Evolutionary conservation across 2,888 invertebrate genomes (phyloP).

Genomic region (Lasioglossum villosulum): DNA sequence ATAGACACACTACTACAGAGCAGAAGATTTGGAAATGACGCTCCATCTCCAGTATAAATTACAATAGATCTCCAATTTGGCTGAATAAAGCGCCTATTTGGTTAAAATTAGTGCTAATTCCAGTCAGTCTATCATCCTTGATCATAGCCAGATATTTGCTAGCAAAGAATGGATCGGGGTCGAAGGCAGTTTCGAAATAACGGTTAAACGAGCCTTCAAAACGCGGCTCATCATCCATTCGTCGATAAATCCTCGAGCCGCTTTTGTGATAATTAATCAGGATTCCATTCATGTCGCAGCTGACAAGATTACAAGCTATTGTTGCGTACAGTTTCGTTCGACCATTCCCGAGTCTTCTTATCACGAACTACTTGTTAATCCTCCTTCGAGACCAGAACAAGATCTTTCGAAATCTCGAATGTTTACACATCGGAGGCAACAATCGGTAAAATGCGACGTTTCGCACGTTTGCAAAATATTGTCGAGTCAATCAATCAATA

Average conservation of each 20-base stretch:
- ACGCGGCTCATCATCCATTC: conserved; percentile 27
- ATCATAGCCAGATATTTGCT: background rate
- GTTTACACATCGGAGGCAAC: background rate
- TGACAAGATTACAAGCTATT: conserved; percentile 51
- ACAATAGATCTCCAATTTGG: background rate
- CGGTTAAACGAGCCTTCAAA: conserved; percentile 68
- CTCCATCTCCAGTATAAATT: background rate
- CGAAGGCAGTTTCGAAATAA: conserved; percentile 68
- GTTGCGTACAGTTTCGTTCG: conserved; percentile 42
- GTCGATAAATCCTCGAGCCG: conserved; percentile 36
- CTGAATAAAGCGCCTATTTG: background rate
- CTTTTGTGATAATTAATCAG: conserved; percentile 56
- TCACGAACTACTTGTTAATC: conserved; percentile 27
- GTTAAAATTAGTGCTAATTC: background rate
- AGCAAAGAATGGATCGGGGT: conserved; percentile 60
- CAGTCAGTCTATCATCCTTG: background rate
- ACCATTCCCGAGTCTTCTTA: conserved; percentile 23
- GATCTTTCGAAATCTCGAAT: conserved; percentile 23
- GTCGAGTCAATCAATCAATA: background rate
- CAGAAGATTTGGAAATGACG: background rate
- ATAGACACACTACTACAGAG: background rate
- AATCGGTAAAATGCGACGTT: background rate
- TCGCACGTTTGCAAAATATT: background rate
- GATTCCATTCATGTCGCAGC: conserved; percentile 56
- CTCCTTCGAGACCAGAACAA: background rate